phyloP scores from a whole-genome alignment of 2,797 vertebrate genomes.

The Pseudochromis fuscus region DNA sequence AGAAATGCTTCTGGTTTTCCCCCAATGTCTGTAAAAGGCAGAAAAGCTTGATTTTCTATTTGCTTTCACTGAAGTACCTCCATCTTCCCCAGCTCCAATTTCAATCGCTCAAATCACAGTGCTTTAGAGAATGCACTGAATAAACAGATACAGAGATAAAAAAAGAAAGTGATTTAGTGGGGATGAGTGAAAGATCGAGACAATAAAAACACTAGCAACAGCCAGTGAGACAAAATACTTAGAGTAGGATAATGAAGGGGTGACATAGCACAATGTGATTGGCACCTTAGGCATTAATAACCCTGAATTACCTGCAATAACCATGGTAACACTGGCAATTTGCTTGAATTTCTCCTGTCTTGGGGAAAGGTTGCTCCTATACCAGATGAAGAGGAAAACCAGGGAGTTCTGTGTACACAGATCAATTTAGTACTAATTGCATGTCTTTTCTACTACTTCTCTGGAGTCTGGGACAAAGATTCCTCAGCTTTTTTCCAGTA shows the following conservation, averaged over 20 bases:
- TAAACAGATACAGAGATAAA: conserved; percentile 15
- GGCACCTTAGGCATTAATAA: conserved; percentile 84
- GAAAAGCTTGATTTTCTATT: conserved; percentile 3
- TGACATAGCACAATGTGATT: conserved; percentile 77
- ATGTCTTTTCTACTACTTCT: conserved; percentile 62
- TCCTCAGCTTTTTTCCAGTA: background rate
- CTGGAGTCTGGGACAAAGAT: conserved; percentile 14
- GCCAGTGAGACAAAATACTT: conserved; percentile 75
- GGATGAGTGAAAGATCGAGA: conserved; percentile 39
- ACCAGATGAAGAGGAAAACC: conserved; percentile 31
- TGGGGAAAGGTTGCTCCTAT: conserved; percentile 53
- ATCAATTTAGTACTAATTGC: conserved; percentile 73
- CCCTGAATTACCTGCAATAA: conserved; percentile 85
- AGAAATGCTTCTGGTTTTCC: background rate
- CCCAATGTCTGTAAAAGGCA: background rate
- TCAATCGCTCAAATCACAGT: conserved; percentile 41
- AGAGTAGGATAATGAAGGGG: conserved; percentile 81
- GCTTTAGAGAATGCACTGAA: conserved; percentile 4
- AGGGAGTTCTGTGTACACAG: conserved; percentile 40
- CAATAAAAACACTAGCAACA: conserved; percentile 48
- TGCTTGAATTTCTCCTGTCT: conserved; percentile 77
- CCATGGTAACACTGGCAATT: conserved; percentile 84
- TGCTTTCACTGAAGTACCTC: conserved; percentile 10
- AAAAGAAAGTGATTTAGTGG: conserved; percentile 25
- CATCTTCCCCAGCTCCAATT: conserved; percentile 22